A percentile compares a stretch with the other conserved stretches of the same genome.
Evolutionary conservation across 1,140 invertebrate species (phyloP).

Genomic region (Macrosteles quadrilineatus): DNA sequence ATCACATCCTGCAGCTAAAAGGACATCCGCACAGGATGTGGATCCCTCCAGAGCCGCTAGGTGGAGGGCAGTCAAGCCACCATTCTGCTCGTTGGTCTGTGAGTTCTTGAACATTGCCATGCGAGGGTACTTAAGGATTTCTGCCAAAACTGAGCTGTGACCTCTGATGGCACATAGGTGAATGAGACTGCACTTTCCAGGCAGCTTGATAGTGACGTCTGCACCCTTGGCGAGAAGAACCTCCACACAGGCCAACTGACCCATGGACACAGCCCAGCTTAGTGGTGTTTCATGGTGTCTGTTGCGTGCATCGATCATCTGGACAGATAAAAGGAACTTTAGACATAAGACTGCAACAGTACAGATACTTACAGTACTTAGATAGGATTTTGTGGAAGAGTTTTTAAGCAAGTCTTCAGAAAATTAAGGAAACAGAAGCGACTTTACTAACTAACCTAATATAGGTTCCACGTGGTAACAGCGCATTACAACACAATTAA

Average conservation of each 20-base stretch:
- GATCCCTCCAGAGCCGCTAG: slow-evolving; percentile 67
- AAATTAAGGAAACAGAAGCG: no score
- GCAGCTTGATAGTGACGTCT: slow-evolving; percentile 47
- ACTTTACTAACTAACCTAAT: no score
- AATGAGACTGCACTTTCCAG: slow-evolving; percentile 46
- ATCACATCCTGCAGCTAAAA: slow-evolving; percentile 60
- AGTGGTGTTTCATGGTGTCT: slow-evolving; percentile 55
- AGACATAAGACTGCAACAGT: no score
- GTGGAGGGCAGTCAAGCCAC: slow-evolving; percentile 64
- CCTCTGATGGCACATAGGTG: slow-evolving; percentile 50
- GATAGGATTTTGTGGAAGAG: no score
- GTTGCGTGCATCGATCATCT: slow-evolving; percentile 47
- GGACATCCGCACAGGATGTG: slow-evolving; percentile 60
- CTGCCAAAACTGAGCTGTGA: slow-evolving; percentile 49
- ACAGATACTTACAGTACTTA: no score
- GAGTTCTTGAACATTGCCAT: slow-evolving; percentile 45
- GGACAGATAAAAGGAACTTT: slow-evolving; percentile 21
- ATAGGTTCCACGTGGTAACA: no score
- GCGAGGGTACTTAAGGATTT: slow-evolving; percentile 48
- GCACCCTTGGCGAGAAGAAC: slow-evolving; percentile 53
- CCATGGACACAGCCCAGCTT: slow-evolving; percentile 54
- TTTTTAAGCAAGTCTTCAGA: no score
- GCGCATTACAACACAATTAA: no score
- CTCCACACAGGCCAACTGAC: slow-evolving; percentile 52
- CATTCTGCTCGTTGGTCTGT: slow-evolving; percentile 44